phyloP scores from a whole-genome alignment of 2,113 vertebrate genomes.

The Oryzias melastigma region DNA sequence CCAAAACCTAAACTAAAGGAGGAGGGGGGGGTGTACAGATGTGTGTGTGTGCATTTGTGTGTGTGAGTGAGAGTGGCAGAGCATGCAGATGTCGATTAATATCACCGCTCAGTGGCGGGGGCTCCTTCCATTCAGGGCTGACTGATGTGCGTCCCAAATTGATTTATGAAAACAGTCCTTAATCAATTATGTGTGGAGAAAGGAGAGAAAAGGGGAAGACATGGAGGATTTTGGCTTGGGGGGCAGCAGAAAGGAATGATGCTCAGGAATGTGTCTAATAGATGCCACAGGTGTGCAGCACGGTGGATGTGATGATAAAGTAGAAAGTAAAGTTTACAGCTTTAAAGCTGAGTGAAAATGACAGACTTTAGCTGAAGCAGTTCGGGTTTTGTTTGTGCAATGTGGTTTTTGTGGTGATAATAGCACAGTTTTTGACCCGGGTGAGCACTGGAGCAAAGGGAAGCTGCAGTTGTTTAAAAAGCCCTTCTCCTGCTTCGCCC shows the following conservation, averaged over 20 bases:
- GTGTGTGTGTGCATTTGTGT: constrained; percentile 36
- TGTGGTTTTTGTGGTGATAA: constrained; percentile 42
- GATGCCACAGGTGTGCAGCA: constrained; percentile 61
- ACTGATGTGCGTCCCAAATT: constrained; percentile 99
- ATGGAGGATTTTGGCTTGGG: constrained; percentile 32
- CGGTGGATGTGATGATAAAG: constrained; percentile 34
- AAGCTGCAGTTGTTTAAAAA: constrained; percentile 79
- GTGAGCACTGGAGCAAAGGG: constrained; percentile 41
- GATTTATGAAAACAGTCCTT: constrained; percentile 98
- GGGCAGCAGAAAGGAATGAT: constrained; percentile 46
- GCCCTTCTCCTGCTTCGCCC: constrained; percentile 68
- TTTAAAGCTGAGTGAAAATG: not conserved
- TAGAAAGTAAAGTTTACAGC: no score
- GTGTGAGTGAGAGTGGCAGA: constrained; percentile 71
- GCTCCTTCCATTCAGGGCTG: constrained; percentile 92
- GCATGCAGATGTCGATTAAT: constrained; percentile 81
- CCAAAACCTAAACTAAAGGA: constrained; percentile 50
- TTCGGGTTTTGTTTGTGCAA: constrained; percentile 28
- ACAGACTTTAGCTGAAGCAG: constrained; percentile 4
- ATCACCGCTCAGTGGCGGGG: constrained; percentile 74
- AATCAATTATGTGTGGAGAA: constrained; percentile 98
- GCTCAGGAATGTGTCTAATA: constrained; percentile 59
- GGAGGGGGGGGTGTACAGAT: constrained; percentile 42
- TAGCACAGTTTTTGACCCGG: constrained; percentile 17
- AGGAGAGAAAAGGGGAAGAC: constrained; percentile 46